Evolutionary conservation across 2,888 invertebrate genomes (phyloP), one percentile per base, ranked within the genome.

Genomic region (Temnothorax ravouxi): DNA sequence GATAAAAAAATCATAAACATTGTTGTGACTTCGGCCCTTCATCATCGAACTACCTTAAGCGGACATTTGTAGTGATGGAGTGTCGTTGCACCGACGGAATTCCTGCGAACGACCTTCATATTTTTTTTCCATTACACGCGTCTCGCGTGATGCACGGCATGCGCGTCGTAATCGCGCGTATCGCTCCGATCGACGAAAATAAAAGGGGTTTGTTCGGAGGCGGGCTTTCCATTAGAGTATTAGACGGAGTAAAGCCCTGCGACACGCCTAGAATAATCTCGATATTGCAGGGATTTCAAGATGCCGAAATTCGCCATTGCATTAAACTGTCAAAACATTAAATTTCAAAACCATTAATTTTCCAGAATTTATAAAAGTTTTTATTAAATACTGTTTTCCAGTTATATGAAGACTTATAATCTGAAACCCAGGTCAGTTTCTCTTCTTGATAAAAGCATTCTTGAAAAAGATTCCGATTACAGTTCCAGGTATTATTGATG

Each of bases 81-180:
- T 87, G 89, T 89, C 89, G 64, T 89, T 89, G 89, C 89, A 89
- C 89, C 88, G 86, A 84, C 71, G 84, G 87, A 89, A 89, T 89
- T 89, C 86, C 87, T 85, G 67, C 85, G 72, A 85, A 85, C 89
- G 89, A 87, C 89, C 89, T 89, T 89, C 88, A 84, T 87, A 84
- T 87, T 88, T 86, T 82, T 76, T 74, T 75, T 69, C 74, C 84
- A 81, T 84, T 85, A 83, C 86, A 61, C 56, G 80, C 75, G 89
- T 87, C 74, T 83, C 86, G 81, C 85, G 61, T 71, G 75, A 74
- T 54, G 75, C 69, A 84, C 77, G 83, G 67, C 76, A 85, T 71
- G 88, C 84, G 54, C 85, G 82, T 85, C 74, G 83, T 79, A 84
- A 85, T 84, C 85, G 81, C 66, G 64, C 86, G 77, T 69, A 69